Evolutionary conservation across 2,888 invertebrate genomes (phyloP).

Genomic region (Lasius fuliginosus): DNA sequence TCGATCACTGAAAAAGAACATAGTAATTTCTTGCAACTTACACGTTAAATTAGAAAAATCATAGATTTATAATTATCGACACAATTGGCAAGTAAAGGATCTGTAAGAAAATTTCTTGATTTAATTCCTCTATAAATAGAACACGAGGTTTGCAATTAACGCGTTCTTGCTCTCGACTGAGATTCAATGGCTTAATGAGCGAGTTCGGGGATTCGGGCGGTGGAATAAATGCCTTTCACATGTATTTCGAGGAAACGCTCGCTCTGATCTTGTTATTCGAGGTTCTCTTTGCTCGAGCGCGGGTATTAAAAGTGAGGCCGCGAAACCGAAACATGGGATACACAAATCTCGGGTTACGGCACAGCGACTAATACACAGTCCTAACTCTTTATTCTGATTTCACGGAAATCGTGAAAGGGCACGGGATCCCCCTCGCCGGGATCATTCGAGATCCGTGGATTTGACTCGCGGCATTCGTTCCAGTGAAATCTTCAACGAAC

Average conservation of each 20-base stretch:
- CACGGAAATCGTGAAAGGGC: constrained; percentile 66
- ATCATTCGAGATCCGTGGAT: constrained; percentile 37
- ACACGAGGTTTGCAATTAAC: constrained; percentile 10
- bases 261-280: constrained; percentile 30
- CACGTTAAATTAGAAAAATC: background rate
- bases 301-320: constrained; percentile 59
- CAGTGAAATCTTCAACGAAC: constrained; percentile 8
- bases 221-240: constrained; percentile 68
- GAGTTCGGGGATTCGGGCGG: constrained; percentile 50
- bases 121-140: background rate
- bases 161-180: background rate
- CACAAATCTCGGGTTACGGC: constrained; percentile 61
- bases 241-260: constrained; percentile 67
- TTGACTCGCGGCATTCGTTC: background rate
- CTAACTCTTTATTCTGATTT: constrained; percentile 66
- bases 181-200: constrained; percentile 57
- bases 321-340: constrained; percentile 46
- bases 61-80: background rate
- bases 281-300: constrained; percentile 41
- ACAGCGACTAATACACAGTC: constrained; percentile 50
- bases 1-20: constrained; percentile 57
- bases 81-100: background rate
- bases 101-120: background rate
- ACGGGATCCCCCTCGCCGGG: constrained; percentile 1
- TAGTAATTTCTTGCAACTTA: background rate